A percentile compares a stretch with the other conserved stretches of the same genome.
Conservation (phyloP, 2,888 invertebrate species). For the Hetaerina titia region DNA sequence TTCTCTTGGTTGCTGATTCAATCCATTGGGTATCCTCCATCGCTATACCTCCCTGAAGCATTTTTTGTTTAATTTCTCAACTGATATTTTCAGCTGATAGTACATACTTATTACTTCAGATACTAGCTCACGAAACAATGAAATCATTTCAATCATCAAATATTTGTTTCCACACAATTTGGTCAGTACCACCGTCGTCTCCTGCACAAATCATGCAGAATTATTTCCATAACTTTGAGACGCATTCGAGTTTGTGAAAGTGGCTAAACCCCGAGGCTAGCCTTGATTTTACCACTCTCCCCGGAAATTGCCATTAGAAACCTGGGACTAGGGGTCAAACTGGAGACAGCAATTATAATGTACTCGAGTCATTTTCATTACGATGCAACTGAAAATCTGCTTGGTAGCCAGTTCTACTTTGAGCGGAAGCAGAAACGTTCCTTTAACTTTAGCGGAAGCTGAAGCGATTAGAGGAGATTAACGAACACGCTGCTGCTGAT, state of each 20-base stretch:
- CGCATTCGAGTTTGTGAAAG: slow-evolving; percentile 43
- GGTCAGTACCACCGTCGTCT: background rate
- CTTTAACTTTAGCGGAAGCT: background rate
- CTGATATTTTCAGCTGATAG: background rate
- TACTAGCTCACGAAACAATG: background rate
- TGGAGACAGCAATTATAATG: background rate
- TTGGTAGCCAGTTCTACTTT: background rate
- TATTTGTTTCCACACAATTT: background rate
- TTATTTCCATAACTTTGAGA: slow-evolving; percentile 40
- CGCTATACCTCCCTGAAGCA: too few species aligned
- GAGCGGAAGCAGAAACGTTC: background rate
- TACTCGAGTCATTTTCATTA: background rate
- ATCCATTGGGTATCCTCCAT: too few species aligned
- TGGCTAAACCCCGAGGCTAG: background rate
- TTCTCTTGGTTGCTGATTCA: too few species aligned
- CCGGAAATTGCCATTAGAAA: slow-evolving; percentile 28
- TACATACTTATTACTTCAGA: background rate
- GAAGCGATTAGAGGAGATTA: background rate
- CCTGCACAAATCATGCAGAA: background rate
- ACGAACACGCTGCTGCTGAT: background rate
- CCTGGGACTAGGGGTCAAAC: background rate
- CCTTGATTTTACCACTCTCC: slow-evolving; percentile 41
- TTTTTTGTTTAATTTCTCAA: too few species aligned
- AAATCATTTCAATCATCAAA: too few species aligned
- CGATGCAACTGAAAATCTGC: background rate